Base-by-base conservation (phyloP, 1,140 invertebrate species). In the Caenorhabditis briggsae region DNA sequence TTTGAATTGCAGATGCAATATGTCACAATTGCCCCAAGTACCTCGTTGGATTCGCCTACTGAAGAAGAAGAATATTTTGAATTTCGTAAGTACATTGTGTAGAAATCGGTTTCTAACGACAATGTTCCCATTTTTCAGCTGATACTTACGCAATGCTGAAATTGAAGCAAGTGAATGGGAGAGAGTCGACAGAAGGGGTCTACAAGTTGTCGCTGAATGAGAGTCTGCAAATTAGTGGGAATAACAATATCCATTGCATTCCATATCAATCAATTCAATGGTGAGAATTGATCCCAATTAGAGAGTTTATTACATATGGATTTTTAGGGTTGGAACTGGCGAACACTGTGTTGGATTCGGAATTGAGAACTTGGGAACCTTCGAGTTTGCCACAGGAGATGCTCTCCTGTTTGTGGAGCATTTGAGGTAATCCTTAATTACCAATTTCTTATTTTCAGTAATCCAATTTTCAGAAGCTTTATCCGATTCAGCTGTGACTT, bases 1-100 rank as follows among this genome's bases (percentile, higher is more conserved):
- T n/a, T n/a, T n/a, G n/a, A n/a, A n/a, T n/a, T 85, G 25, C 84
- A 64, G 61, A 61, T 70, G 84, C 61, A 85, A 65, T 84, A 84
- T 70, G 84, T 85, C 23, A 85, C 61, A 16, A 53, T 85, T 70
- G 70, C 70, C 46, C 65, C 84, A 20, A 84, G 83, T 65, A 84
- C 83, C 3, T 50, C 59, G 2, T 64, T 84, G 83, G 83, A 65
- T 7, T 84, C 83, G 16, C 83, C 83, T 6, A 64, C 83, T 2
- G 83, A 84, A 50, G 83, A 84, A 25, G 83, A 84, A 11, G 83
- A 84, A 50, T 84, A 46, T 20, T 58, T 83, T 41, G 53, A 58
- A 43, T 83, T 83, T 83, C 82, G 58, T 83, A 58, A 43, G 58
- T 83, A 5, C 8, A 58, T 83, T n/a, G 25, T 20, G 18, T 41